Conservation (phyloP, 2,113 vertebrate genomes). For the Leptocoma aspasia region DNA sequence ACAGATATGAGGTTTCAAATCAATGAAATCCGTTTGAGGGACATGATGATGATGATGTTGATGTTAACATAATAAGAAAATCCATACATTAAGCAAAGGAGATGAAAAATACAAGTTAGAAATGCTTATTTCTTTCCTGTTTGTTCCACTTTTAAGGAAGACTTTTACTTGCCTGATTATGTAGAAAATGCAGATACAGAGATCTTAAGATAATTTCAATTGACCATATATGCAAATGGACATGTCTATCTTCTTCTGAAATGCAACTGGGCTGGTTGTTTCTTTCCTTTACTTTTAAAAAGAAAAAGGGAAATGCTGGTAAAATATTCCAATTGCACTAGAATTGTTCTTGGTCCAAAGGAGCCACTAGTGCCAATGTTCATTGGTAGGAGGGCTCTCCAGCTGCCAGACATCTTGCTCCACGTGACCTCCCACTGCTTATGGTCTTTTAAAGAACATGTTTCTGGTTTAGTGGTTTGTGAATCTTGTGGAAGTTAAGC, state of each 20-base stretch:
- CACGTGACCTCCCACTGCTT: neutral
- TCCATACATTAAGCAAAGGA: neutral
- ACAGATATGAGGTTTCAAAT: neutral
- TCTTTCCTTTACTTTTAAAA: neutral
- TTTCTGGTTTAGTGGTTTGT: neutral
- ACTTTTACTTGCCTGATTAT: neutral
- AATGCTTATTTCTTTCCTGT: neutral
- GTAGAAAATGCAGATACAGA: neutral
- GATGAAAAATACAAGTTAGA: neutral
- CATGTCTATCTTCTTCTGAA: neutral
- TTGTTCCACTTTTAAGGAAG: neutral
- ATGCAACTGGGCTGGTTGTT: rapidly evolving
- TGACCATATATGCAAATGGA: neutral
- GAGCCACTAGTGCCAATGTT: neutral
- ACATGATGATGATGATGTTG: neutral
- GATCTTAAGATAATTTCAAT: neutral
- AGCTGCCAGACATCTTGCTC: neutral
- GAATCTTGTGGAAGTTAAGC: neutral
- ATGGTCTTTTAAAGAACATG: neutral
- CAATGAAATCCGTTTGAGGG: neutral
- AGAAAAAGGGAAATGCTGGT: neutral
- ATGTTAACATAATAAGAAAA: neutral
- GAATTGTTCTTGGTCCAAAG: neutral
- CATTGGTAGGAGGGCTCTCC: neutral
- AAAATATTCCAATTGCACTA: neutral